Base-by-base conservation (phyloP, 1,140 invertebrate species). In the Nixonia krombeini region DNA sequence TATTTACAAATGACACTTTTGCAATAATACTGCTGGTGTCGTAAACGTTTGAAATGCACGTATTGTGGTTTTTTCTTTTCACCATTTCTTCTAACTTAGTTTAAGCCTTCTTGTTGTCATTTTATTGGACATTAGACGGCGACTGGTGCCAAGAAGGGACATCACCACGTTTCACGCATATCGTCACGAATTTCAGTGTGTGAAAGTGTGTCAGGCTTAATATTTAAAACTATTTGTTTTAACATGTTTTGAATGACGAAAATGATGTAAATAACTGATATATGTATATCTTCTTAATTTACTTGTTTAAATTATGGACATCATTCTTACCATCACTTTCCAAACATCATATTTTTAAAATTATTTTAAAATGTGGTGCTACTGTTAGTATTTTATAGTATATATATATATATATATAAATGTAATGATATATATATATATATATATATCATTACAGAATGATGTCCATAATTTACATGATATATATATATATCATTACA, bases 71-170 rank as follows among this genome's bases (percentile, higher is more conserved):
- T 31, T 31, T 31, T 31, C 2, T 10, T 8, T 31, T 31, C 9
- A 10, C 4, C 9, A 26, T 31, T 31, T 31, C 8, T 8, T 31
- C 12, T 4, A 8, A n/a, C 3, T 4, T 2, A 3, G 12, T n/a
- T 31, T n/a, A n/a, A n/a, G n/a, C n/a, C n/a, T 31, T 31, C 12
- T 61, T 61, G 35, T 61, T 64, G 67, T 64, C 61, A 70, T 56
- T 63, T 53, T 56, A 64, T 64, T 50, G 58, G 50, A 62, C 64
- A 41, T 50, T 47, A 45, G 42, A 59, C 28, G 33, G 62, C 53
- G 46, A 71, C 71, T 63, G 66, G 74, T 76, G 67, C 72, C 73
- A 70, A 52, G 31, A 40, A 52, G 79, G 45, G 74, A 81, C 70
- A 33, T 79, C 75, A 70, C 75, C 29, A 42, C 37, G 21, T 75